Evolutionary conservation across 2,797 vertebrate species (phyloP).

Genomic region (Phalloptychus januarius): DNA sequence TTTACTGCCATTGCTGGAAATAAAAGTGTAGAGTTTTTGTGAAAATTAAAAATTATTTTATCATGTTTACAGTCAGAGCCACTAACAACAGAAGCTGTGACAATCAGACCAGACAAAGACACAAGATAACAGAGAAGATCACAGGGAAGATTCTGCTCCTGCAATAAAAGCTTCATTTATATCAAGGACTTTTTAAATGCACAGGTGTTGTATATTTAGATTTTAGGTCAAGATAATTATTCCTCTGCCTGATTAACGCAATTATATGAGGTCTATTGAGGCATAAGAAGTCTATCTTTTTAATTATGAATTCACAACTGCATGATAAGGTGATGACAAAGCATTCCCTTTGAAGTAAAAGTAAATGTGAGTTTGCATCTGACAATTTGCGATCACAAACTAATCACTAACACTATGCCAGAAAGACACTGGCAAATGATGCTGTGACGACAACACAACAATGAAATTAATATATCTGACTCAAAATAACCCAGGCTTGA

Average conservation of each 20-base stretch:
- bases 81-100: neutral
- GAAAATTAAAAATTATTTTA: neutral
- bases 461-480: neutral
- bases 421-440: neutral
- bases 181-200: neutral
- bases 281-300: slow-evolving; percentile 3
- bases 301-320: neutral
- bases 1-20: neutral
- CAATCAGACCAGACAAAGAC: neutral
- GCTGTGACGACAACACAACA: neutral
- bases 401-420: neutral
- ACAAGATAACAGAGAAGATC: neutral
- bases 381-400: neutral
- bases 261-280: neutral
- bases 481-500: neutral
- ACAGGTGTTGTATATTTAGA: neutral
- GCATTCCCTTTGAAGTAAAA: neutral
- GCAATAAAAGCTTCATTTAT: neutral
- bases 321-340: neutral
- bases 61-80: neutral
- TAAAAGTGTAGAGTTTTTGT: neutral
- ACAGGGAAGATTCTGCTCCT: neutral
- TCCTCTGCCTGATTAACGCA: neutral
- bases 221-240: neutral
- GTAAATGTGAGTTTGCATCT: neutral